Base-by-base conservation (phyloP, 2,888 invertebrate species). In the Aphelenchoides bicaudatus region DNA sequence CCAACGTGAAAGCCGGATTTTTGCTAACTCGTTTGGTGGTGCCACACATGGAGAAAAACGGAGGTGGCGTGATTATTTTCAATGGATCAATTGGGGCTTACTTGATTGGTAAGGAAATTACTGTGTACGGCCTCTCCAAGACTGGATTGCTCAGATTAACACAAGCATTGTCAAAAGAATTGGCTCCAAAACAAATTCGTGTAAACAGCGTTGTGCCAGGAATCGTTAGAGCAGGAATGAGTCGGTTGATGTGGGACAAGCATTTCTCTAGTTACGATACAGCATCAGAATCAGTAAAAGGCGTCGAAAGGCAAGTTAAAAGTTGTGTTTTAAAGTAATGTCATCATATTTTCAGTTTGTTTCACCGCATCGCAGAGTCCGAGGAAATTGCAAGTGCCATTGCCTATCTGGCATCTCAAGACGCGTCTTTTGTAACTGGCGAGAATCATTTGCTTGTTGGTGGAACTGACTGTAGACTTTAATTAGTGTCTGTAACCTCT, bases 121-220 rank as follows among this genome's bases (percentile, higher is more conserved):
- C 90, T 8, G 85, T 88, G 1, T 94, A 94, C 80, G 88, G 89
- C 38, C 87, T 93, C 0, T 90, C 89, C 78, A 94, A 94, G 83
- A 92, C 92, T 3, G 87, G 91, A 5, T 82, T 96, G 47, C 81
- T 94, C 62, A 91, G 91, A 1, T 80, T 96, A 47, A 88, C 88
- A 0, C 91, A 89, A 82, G 87, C 87, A 3, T 38, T 89, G 31
- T 86, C 90, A 1, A 82, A 83, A 61, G 88, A 89, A 79, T 82
- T 90, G 38, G 88, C 87, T 0, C 72, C 82, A 5, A 87, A 88
- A 65, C 89, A 90, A 66, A 91, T 96, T 67, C 85, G 92, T 2
- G 58, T 94, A 0, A 96, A 96, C 80, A 88, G 88, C 74, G 84
- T 96, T 37, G 90, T 91, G 16, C 93, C 96, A 25, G 94, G 94